phyloP scores from a whole-genome alignment of 2,888 invertebrate genomes.

The Amorpha juglandis region DNA sequence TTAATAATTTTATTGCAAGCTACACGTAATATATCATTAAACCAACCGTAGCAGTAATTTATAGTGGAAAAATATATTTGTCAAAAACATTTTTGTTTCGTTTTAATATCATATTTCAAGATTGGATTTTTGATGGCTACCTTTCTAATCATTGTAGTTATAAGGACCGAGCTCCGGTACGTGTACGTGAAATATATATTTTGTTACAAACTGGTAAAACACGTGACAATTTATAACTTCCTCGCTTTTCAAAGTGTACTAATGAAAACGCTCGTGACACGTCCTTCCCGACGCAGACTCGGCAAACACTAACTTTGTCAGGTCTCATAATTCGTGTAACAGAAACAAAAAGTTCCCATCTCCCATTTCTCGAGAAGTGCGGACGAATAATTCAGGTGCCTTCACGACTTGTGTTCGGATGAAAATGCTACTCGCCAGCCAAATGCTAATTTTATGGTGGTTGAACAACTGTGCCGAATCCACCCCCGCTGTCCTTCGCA shows the following conservation, averaged over 20 bases:
- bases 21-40: slow-evolving; percentile 42
- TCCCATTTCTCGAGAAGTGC: slow-evolving; percentile 64
- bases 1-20: slow-evolving; percentile 70
- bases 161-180: too few relatives aligned
- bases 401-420: slow-evolving; percentile 69
- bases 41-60: slow-evolving; percentile 27
- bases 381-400: slow-evolving; percentile 79
- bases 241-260: neutral
- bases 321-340: slow-evolving; percentile 13
- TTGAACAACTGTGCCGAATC: slow-evolving; percentile 81
- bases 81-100: slow-evolving; percentile 8
- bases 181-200: neutral
- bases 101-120: neutral
- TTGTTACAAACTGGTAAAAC: neutral
- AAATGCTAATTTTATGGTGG: slow-evolving; percentile 85
- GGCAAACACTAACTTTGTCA: neutral
- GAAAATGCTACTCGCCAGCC: slow-evolving; percentile 79
- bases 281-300: too few relatives aligned
- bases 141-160: too few relatives aligned
- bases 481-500: slow-evolving; percentile 74
- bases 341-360: slow-evolving; percentile 49
- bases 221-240: neutral
- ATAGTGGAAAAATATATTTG: slow-evolving; percentile 23
- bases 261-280: neutral
- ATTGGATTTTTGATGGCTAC: too few relatives aligned